Evolutionary conservation across 2,113 vertebrate genomes (phyloP).

Genomic region (Anthoscopus minutus): DNA sequence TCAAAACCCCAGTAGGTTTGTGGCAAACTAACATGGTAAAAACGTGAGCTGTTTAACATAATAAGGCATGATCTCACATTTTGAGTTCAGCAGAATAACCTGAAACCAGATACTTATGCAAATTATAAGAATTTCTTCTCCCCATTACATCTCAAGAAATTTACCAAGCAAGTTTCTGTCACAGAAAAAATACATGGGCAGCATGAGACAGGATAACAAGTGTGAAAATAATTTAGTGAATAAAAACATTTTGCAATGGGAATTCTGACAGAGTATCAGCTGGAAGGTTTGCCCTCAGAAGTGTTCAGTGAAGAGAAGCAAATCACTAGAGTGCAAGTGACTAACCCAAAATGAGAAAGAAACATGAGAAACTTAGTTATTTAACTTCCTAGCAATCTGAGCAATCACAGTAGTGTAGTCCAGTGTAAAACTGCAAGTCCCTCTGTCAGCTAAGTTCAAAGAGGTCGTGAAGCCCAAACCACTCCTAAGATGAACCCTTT

Average conservation of each 20-base stretch:
- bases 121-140: constrained; percentile 71
- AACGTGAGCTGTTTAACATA: constrained; percentile 67
- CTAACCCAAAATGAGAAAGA: background rate
- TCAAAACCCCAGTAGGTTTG: constrained; percentile 46
- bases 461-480: background rate
- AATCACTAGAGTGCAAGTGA: background rate
- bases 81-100: constrained; percentile 65
- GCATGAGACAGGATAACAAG: background rate
- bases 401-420: background rate
- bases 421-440: background rate
- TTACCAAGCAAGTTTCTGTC: constrained; percentile 60
- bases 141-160: constrained; percentile 68
- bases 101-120: constrained; percentile 75
- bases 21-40: constrained; percentile 62
- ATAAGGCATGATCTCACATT: constrained; percentile 65
- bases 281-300: background rate
- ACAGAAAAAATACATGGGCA: constrained; percentile 19
- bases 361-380: background rate
- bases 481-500: background rate
- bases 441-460: background rate
- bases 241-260: background rate
- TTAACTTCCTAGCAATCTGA: background rate
- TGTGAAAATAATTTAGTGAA: constrained; percentile 2
- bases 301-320: background rate
- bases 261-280: background rate